phyloP scores from a whole-genome alignment of 2,113 vertebrate genomes.

The Bambusicola thoracicus region DNA sequence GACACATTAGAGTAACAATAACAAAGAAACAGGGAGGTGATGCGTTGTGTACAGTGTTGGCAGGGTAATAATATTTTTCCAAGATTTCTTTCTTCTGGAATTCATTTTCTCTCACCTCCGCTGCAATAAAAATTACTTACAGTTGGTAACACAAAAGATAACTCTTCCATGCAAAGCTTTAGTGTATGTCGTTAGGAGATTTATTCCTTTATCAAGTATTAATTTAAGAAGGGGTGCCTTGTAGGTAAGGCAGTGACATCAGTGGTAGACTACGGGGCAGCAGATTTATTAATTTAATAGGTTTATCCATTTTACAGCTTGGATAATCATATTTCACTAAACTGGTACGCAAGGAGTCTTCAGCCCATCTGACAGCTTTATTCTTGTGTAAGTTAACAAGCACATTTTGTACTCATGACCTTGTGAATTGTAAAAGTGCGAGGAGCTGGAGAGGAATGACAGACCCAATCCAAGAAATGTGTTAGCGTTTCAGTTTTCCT shows the following conservation, averaged over 20 bases:
- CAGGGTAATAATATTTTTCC: slow-evolving; percentile 8
- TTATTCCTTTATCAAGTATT: slow-evolving; percentile 59
- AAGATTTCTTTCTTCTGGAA: background rate
- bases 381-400: slow-evolving; percentile 70
- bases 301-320: slow-evolving; percentile 57
- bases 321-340: slow-evolving; percentile 75
- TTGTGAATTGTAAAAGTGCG: slow-evolving; percentile 61
- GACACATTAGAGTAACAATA: background rate
- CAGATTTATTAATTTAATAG: slow-evolving; percentile 52
- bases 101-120: slow-evolving; percentile 58
- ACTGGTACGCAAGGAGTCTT: slow-evolving; percentile 67
- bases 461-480: slow-evolving; percentile 50
- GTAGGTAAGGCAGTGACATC: slow-evolving; percentile 39
- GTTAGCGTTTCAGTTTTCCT: slow-evolving; percentile 44
- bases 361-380: slow-evolving; percentile 74
- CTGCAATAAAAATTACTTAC: slow-evolving; percentile 36
- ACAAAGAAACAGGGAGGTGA: background rate
- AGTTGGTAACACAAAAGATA: slow-evolving; percentile 52
- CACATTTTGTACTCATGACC: slow-evolving; percentile 66
- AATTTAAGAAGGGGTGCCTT: slow-evolving; percentile 58
- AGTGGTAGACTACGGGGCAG: slow-evolving; percentile 10
- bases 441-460: slow-evolving; percentile 62
- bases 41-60: slow-evolving; percentile 45
- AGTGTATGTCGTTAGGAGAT: slow-evolving; percentile 41
- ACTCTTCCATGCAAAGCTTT: slow-evolving; percentile 12